Percentiles rank a stretch among this genome's conserved stretches.
These are phyloP conservation scores for Fabriciana adippe DNA, from an alignment of 2,888 invertebrate genomes.

Conservation along the genomic window DNA sequence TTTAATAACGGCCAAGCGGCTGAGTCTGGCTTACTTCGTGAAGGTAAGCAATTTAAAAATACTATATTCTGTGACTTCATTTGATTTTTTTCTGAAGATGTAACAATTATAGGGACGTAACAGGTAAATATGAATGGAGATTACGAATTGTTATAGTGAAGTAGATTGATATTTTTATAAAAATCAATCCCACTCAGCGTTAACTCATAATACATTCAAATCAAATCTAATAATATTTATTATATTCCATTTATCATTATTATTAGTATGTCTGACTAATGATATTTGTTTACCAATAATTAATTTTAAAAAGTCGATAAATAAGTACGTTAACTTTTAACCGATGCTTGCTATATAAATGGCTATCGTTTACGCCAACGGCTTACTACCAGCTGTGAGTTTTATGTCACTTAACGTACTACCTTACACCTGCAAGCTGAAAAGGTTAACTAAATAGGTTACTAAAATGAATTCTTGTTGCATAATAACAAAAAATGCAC, in stretches of 20 bases:
- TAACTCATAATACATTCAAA: background rate
- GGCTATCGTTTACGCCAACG: constrained; percentile 2
- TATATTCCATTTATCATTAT: too few species aligned
- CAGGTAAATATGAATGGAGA: too few species aligned
- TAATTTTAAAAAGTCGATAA: too few species aligned
- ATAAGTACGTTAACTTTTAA: background rate
- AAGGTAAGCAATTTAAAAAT: constrained; percentile 83
- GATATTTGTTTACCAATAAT: too few species aligned
- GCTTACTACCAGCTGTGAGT: constrained; percentile 1
- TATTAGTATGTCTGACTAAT: too few species aligned
- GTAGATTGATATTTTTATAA: too few species aligned
- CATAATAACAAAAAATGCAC: background rate
- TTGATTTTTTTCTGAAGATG: too few species aligned
- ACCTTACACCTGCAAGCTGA: constrained; percentile 1
- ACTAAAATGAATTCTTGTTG: background rate
- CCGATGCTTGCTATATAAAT: background rate
- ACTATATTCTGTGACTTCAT: background rate
- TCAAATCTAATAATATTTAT: too few species aligned
- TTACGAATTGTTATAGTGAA: too few species aligned
- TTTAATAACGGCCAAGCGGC: constrained; percentile 93
- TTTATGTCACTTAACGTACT: background rate
- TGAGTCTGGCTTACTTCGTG: constrained; percentile 88
- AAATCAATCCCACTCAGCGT: background rate
- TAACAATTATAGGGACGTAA: too few species aligned
- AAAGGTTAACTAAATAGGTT: background rate